Base-by-base conservation (phyloP, 1,140 invertebrate species). In the Lutraria rhynchaena region DNA sequence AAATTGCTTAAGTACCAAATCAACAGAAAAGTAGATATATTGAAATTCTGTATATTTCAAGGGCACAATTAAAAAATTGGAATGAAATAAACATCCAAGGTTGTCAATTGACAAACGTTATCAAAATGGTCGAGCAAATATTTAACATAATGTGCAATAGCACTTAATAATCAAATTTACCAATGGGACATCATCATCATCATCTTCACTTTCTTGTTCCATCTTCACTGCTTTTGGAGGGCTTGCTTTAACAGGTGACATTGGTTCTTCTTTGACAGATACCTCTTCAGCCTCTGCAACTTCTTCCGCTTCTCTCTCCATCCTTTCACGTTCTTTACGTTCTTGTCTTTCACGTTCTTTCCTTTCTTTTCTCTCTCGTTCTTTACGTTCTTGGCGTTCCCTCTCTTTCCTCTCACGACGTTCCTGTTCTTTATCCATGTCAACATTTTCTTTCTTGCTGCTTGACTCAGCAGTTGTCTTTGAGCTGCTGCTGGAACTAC, bases 121-220 rank as follows among this genome's bases (percentile, higher is more conserved):
- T n/a, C n/a, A n/a, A n/a, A n/a, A n/a, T n/a, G n/a, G n/a, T n/a
- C n/a, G n/a, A n/a, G n/a, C n/a, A n/a, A n/a, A n/a, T n/a, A n/a
- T n/a, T n/a, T n/a, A n/a, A n/a, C n/a, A n/a, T n/a, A n/a, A n/a
- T n/a, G n/a, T n/a, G n/a, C n/a, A n/a, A n/a, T n/a, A n/a, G n/a
- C n/a, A n/a, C n/a, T n/a, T n/a, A n/a, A n/a, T n/a, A n/a, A n/a
- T n/a, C n/a, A n/a, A 65, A 91, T 92, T 91, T 93, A 96, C 95
- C 93, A 96, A 92, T 80, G 96, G 96, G 58, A 95, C 90, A 92
- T 97, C 96, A 92, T 97, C 96, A 84, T 96, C 95, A 85, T 92
- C 91, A 91, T 97, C 96, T 84, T 96, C 92, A 92, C 93, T 87
- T 92, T 93, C 83, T 89, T 91, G 74, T 86, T 88, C 90, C 76